These are phyloP conservation scores for Microctenopoma steveboyesi DNA, from an alignment of 2,797 vertebrate species.

Conservation along the genomic window DNA sequence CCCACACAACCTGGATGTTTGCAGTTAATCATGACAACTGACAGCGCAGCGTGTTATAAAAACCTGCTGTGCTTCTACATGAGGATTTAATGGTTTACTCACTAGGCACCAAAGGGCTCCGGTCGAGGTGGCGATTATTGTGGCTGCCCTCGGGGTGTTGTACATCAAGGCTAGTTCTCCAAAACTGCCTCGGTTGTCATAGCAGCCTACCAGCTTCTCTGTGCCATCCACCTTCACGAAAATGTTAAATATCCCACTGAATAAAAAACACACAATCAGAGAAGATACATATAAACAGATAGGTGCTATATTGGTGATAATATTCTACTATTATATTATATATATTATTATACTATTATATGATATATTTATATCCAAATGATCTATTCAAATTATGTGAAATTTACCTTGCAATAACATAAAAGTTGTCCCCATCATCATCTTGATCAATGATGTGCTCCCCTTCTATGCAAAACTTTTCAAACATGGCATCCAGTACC, in stretches of 20 bases:
- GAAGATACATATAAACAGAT: background rate
- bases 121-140: slow-evolving; percentile 94
- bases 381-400: background rate
- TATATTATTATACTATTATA: too few relatives aligned
- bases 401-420: slow-evolving; percentile 93
- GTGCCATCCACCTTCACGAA: slow-evolving; percentile 90
- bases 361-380: too few relatives aligned
- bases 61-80: slow-evolving; percentile 45
- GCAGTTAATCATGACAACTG: slow-evolving; percentile 45
- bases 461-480: slow-evolving; percentile 91
- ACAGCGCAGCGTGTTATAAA: slow-evolving; percentile 45
- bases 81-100: slow-evolving; percentile 77
- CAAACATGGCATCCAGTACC: slow-evolving; percentile 98
- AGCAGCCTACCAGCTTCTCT: slow-evolving; percentile 91
- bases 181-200: slow-evolving; percentile 96
- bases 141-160: slow-evolving; percentile 97
- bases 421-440: slow-evolving; percentile 99
- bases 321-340: too few relatives aligned
- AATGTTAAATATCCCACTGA: slow-evolving; percentile 94
- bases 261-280: slow-evolving; percentile 7
- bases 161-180: slow-evolving; percentile 99
- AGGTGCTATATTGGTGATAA: background rate
- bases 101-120: slow-evolving; percentile 98
- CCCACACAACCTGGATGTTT: slow-evolving; percentile 33
- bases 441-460: slow-evolving; percentile 98